A percentile compares a stretch with the other conserved stretches of the same genome.
These are phyloP conservation scores for Aporophyla lueneburgensis DNA, from an alignment of 2,888 invertebrate genomes.

Conservation along the genomic window DNA sequence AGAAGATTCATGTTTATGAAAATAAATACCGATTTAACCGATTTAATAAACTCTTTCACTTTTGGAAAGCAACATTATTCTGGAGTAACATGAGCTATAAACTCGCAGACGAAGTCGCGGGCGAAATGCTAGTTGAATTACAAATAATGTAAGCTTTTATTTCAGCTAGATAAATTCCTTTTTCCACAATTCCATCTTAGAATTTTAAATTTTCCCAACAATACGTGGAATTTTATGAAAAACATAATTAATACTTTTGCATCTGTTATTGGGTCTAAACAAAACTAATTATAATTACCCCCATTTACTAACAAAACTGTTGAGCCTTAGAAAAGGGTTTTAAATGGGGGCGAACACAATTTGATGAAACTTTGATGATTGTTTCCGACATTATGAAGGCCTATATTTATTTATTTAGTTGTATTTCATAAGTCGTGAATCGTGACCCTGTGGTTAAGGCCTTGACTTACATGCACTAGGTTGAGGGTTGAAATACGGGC, in stretches of 20 bases:
- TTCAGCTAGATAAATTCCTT: neutral
- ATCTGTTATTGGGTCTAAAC: slow-evolving; percentile 41
- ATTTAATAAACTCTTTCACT: too few species aligned
- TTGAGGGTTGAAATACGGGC: neutral
- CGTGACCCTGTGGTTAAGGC: neutral
- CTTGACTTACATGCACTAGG: neutral
- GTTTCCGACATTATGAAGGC: slow-evolving; percentile 6
- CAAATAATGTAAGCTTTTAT: neutral
- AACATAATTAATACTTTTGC: slow-evolving; percentile 27
- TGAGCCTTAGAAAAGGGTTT: slow-evolving; percentile 44
- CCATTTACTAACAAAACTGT: slow-evolving; percentile 48
- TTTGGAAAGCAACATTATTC: too few species aligned
- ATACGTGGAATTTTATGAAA: slow-evolving; percentile 1
- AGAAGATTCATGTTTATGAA: too few species aligned
- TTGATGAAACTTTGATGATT: slow-evolving; percentile 51
- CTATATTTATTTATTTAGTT: slow-evolving; percentile 14
- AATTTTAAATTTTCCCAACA: neutral
- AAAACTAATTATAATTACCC: slow-evolving; percentile 60
- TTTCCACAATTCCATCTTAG: neutral
- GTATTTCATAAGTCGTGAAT: neutral
- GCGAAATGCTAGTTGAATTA: neutral
- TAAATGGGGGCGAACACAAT: slow-evolving; percentile 34
- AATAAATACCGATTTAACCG: too few species aligned
- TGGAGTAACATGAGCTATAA: too few species aligned
- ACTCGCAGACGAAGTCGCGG: too few species aligned